phyloP scores from a whole-genome alignment of 2,797 vertebrate species.

The Liparis tanakae region DNA sequence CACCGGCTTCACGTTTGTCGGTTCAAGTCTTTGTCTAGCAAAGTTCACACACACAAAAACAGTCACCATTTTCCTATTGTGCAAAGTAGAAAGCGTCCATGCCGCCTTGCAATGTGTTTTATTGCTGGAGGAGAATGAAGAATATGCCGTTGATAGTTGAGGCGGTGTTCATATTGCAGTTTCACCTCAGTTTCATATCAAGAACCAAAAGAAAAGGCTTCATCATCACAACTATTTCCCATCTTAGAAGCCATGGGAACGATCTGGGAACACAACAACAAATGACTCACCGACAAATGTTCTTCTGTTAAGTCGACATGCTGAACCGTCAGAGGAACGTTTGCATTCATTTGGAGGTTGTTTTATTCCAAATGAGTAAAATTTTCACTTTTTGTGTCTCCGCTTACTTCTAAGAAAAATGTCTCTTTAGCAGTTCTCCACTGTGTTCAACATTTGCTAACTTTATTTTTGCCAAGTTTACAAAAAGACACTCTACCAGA shows the following conservation, averaged over 20 bases:
- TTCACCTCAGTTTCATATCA: not conserved
- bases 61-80: not conserved
- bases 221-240: not conserved
- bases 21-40: constrained; percentile 29
- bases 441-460: not conserved
- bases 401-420: not conserved
- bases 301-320: not conserved
- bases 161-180: not conserved
- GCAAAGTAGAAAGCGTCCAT: not conserved
- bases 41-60: not conserved
- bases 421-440: not conserved
- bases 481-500: not conserved
- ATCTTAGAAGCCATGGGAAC: not conserved
- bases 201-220: not conserved
- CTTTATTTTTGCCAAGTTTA: not conserved
- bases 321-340: not conserved
- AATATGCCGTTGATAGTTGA: not conserved
- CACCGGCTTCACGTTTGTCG: constrained; percentile 23
- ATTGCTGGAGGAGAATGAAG: not conserved
- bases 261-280: not conserved
- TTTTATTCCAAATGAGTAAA: not conserved
- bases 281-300: not conserved
- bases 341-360: not conserved
- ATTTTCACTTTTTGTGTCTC: not conserved
- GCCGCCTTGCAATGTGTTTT: not conserved